Evolutionary conservation across 2,888 invertebrate genomes (phyloP).

Genomic region (Mythimna lalbum): DNA sequence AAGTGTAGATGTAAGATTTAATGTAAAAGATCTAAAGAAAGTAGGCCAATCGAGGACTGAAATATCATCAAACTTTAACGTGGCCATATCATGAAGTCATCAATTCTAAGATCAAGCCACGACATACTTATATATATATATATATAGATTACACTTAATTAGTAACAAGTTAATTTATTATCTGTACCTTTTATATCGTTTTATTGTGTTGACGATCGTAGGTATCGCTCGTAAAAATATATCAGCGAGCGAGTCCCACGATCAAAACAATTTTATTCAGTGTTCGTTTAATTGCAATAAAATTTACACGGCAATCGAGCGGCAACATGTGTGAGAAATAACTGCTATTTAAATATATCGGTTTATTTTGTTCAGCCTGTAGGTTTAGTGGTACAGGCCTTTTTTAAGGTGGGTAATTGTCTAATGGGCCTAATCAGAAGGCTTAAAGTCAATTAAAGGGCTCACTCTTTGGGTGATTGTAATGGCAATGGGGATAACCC

Average conservation of each 20-base stretch:
- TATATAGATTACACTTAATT: conserved; percentile 27
- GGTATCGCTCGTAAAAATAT: conserved; percentile 48
- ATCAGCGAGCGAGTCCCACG: conserved; percentile 39
- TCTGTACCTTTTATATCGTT: conserved; percentile 28
- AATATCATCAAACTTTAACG: too few relatives aligned
- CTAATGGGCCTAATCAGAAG: too few relatives aligned
- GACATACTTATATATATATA: too few relatives aligned
- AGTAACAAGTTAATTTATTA: conserved; percentile 38
- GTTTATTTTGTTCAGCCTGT: neutral
- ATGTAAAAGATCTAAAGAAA: too few relatives aligned
- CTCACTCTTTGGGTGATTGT: too few relatives aligned
- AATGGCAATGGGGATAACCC: too few relatives aligned
- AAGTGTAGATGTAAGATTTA: too few relatives aligned
- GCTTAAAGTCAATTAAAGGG: too few relatives aligned
- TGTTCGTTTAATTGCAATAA: conserved; percentile 50
- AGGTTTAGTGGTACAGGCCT: neutral
- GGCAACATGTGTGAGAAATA: conserved; percentile 4
- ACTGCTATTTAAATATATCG: conserved; percentile 19
- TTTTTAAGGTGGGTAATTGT: too few relatives aligned
- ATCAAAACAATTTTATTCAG: conserved; percentile 50
- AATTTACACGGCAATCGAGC: conserved; percentile 18
- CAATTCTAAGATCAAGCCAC: too few relatives aligned
- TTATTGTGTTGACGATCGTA: conserved; percentile 20
- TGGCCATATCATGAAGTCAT: too few relatives aligned
- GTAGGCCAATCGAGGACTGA: too few relatives aligned